Conservation (phyloP, 2,888 invertebrate species). For the Chromoteleia sp. region DNA sequence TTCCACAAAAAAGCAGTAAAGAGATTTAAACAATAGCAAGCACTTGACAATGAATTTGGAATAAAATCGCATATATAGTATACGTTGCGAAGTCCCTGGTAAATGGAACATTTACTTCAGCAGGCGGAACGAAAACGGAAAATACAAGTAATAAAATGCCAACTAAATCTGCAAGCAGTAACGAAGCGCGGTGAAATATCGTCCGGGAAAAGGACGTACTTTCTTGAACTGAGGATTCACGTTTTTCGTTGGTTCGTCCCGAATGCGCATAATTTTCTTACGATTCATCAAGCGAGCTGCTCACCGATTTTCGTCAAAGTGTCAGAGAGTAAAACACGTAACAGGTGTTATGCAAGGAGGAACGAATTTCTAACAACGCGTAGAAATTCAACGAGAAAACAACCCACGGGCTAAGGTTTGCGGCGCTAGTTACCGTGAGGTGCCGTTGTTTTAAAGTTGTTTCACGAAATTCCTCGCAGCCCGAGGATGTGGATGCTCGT, state of each 20-base stretch:
- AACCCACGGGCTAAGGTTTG: conserved; percentile 59
- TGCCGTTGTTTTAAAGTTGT: conserved; percentile 78
- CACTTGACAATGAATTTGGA: conserved; percentile 37
- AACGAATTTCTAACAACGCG: conserved; percentile 62
- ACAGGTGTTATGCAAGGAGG: conserved; percentile 56
- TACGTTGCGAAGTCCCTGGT: conserved; percentile 20
- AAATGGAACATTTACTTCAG: conserved; percentile 44
- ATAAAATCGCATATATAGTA: conserved; percentile 34
- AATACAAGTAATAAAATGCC: conserved; percentile 53
- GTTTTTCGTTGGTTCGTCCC: conserved; percentile 13
- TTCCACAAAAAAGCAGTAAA: neutral
- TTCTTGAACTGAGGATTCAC: conserved; percentile 17
- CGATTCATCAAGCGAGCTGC: conserved; percentile 36
- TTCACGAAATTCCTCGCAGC: conserved; percentile 76
- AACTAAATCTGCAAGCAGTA: conserved; percentile 46
- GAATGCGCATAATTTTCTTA: conserved; percentile 42
- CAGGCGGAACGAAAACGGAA: conserved; percentile 38
- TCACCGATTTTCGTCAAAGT: conserved; percentile 41
- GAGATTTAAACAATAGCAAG: conserved; percentile 26
- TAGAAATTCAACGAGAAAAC: conserved; percentile 65
- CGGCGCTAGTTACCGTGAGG: conserved; percentile 64
- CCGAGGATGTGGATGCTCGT: conserved; percentile 73
- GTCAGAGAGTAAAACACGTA: conserved; percentile 51
- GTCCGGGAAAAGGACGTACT: conserved; percentile 22
- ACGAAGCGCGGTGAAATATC: conserved; percentile 40